Evolutionary conservation across 2,113 vertebrate species (phyloP).

Genomic region (Geococcyx californianus): DNA sequence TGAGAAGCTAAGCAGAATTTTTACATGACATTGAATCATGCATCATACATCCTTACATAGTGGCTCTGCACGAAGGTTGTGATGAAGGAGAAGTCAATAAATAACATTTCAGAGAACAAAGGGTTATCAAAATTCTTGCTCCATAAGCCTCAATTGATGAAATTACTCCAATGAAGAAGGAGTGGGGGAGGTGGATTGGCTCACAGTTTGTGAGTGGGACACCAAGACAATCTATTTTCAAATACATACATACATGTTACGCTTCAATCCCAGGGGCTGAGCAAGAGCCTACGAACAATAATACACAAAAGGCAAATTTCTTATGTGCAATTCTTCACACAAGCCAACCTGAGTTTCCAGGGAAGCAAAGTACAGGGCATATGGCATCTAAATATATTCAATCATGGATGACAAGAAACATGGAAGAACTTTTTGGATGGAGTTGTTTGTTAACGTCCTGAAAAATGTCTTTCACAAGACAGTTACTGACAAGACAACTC

Average conservation of each 20-base stretch:
- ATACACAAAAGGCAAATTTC: not conserved
- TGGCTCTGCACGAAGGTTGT: not conserved
- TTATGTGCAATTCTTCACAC: slow-evolving; percentile 4
- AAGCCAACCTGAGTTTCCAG: slow-evolving; percentile 10
- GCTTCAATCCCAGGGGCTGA: not conserved
- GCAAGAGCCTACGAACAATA: not conserved
- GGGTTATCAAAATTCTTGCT: slow-evolving; percentile 2
- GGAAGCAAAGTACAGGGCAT: slow-evolving; percentile 29
- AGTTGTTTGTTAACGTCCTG: slow-evolving; percentile 27
- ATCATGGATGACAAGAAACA: slow-evolving; percentile 6
- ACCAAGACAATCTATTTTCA: slow-evolving; percentile 21
- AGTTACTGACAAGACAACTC: slow-evolving; percentile 42
- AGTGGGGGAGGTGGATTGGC: not conserved
- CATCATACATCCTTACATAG: not conserved
- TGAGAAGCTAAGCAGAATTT: not conserved
- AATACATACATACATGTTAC: not conserved
- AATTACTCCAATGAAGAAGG: not conserved
- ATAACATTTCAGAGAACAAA: not conserved
- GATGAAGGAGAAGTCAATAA: not conserved
- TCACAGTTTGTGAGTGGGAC: not conserved
- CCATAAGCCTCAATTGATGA: not conserved
- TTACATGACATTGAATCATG: not conserved
- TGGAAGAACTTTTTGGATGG: slow-evolving; percentile 33
- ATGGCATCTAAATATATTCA: slow-evolving; percentile 39
- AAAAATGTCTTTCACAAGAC: slow-evolving; percentile 33